Conservation (phyloP, 1,140 invertebrate species). For the Plectus sambesii region DNA sequence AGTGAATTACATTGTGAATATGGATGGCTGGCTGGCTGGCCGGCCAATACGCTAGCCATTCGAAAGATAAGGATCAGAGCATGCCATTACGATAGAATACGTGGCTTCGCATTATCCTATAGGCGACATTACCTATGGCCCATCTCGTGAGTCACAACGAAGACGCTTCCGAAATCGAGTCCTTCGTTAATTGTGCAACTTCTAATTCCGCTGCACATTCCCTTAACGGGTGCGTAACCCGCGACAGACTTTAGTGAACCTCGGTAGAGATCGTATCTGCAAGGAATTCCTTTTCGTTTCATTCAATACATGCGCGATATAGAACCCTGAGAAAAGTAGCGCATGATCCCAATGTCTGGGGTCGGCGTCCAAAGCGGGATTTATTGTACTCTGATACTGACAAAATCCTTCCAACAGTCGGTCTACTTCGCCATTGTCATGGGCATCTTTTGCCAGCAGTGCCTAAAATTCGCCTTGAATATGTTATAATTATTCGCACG, state of each 20-base stretch:
- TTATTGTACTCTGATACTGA: conserved; percentile 22
- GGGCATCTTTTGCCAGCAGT: conserved; percentile 6
- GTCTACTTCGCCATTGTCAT: conserved; percentile 25
- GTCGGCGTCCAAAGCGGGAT: conserved; percentile 18
- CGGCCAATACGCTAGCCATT: too few relatives aligned
- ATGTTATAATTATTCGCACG: background rate
- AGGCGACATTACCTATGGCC: conserved; percentile 18
- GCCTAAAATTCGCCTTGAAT: conserved; percentile 9
- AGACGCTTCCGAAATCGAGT: conserved; percentile 26
- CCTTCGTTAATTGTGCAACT: conserved; percentile 30
- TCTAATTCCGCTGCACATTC: conserved; percentile 26
- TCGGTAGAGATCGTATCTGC: conserved; percentile 26
- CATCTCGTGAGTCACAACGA: conserved; percentile 30
- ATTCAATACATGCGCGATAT: conserved; percentile 1
- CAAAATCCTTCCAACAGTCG: conserved; percentile 26
- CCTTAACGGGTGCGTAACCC: conserved; percentile 29
- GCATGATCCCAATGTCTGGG: conserved; percentile 31
- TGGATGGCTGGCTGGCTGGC: too few relatives aligned
- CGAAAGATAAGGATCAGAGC: too few relatives aligned
- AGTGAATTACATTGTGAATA: too few relatives aligned
- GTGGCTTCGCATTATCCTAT: too few relatives aligned
- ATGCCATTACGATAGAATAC: too few relatives aligned
- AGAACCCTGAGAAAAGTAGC: conserved; percentile 26
- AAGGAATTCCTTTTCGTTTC: conserved; percentile 9
- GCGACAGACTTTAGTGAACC: conserved; percentile 23